Percentiles rank a stretch among this genome's conserved stretches.
Evolutionary conservation across 2,888 invertebrate species (phyloP).

Genomic region (Folsomia candida): DNA sequence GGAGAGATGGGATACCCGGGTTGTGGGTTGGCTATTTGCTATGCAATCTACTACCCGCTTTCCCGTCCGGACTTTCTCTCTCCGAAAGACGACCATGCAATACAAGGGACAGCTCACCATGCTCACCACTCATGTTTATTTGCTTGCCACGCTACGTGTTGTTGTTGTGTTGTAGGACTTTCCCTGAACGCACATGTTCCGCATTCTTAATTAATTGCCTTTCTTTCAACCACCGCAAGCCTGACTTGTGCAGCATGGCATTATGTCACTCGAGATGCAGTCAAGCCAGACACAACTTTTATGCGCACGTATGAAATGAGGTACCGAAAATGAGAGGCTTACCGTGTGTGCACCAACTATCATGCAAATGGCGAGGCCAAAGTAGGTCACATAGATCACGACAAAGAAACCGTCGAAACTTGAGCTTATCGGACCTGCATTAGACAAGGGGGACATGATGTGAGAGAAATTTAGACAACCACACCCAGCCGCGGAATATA

Average conservation of each 20-base stretch:
- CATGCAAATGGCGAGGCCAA: slow-evolving; percentile 45
- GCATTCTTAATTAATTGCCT: slow-evolving; percentile 15
- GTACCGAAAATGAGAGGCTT: slow-evolving; percentile 14
- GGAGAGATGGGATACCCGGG: too few relatives aligned
- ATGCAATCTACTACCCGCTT: too few relatives aligned
- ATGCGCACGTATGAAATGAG: too few relatives aligned
- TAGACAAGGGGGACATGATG: neutral
- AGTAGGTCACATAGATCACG: slow-evolving; percentile 45
- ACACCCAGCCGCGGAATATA: neutral
- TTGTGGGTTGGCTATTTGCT: too few relatives aligned
- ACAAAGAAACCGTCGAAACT: slow-evolving; percentile 45
- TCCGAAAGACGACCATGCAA: too few relatives aligned
- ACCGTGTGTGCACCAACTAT: slow-evolving; percentile 47
- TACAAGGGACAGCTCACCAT: too few relatives aligned
- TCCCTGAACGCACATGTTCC: slow-evolving; percentile 9
- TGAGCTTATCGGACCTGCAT: slow-evolving; percentile 44
- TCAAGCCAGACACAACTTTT: neutral
- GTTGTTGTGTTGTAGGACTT: neutral
- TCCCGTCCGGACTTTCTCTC: too few relatives aligned
- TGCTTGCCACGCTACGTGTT: too few relatives aligned
- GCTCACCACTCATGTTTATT: too few relatives aligned
- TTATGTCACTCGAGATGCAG: neutral
- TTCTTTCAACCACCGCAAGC: neutral
- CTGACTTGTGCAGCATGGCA: neutral
- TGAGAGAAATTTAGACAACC: too few relatives aligned